These are phyloP conservation scores for Mus pahari DNA, from an alignment of 2,113 vertebrate genomes.

Conservation along the genomic window DNA sequence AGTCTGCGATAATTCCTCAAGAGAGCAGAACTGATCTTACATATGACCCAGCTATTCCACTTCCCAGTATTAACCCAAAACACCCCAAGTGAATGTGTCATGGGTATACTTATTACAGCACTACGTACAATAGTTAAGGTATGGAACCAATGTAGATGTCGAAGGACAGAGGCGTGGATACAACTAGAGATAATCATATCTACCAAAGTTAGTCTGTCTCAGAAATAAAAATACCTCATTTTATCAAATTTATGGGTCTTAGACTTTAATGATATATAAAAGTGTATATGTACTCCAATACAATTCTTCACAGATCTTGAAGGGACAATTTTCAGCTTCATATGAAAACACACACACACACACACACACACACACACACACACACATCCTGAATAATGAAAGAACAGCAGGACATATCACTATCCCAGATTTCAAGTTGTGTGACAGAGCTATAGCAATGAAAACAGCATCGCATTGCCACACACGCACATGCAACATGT, in stretches of 20 bases:
- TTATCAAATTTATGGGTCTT: not conserved
- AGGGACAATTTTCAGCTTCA: not conserved
- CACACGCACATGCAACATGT: not conserved
- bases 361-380: not conserved
- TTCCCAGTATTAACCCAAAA: not conserved
- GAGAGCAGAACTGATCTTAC: not conserved
- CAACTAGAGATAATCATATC: not conserved
- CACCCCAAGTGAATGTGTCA: not conserved
- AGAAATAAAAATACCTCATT: not conserved
- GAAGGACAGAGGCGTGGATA: not conserved
- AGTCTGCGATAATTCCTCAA: not conserved
- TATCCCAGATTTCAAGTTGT: not conserved
- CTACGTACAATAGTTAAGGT: not conserved
- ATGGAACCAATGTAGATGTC: not conserved
- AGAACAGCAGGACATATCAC: not conserved
- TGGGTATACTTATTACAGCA: not conserved
- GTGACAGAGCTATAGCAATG: not conserved
- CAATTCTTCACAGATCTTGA: not conserved
- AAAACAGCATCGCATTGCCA: not conserved
- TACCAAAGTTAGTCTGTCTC: not conserved
- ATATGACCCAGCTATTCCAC: not conserved
- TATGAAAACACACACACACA: not conserved
- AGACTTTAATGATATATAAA: no score
- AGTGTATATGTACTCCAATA: not conserved
- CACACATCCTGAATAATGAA: not conserved